Percentiles rank a stretch among this genome's conserved stretches.
phyloP scores from a whole-genome alignment of 92 coral and sea anemone species.

The Heliopora coerulea region DNA sequence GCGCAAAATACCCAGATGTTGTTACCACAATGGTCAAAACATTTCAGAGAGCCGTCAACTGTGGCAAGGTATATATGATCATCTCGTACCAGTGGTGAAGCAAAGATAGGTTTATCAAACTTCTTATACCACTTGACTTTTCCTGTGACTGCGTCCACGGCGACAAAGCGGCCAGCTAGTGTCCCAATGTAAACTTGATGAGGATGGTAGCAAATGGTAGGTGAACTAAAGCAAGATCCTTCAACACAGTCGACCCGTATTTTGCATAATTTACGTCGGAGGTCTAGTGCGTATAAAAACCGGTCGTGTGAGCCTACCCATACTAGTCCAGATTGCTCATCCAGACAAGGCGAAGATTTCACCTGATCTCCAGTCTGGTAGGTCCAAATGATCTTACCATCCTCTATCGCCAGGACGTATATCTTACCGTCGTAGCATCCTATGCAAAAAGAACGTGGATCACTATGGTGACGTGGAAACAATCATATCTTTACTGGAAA shows the following conservation, averaged over 20 bases:
- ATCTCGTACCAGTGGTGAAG: conserved; percentile 63
- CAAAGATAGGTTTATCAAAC: conserved; percentile 86
- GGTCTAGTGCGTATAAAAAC: conserved; percentile 69
- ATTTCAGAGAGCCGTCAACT: conserved; percentile 65
- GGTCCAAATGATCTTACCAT: conserved; percentile 68
- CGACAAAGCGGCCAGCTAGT: conserved; percentile 63
- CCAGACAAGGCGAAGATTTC: conserved; percentile 86
- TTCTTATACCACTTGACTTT: conserved; percentile 61
- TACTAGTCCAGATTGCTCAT: conserved; percentile 73
- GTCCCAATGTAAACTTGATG: conserved; percentile 75
- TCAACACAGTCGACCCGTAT: conserved; percentile 65
- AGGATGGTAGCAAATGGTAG: conserved; percentile 54
- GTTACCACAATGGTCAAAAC: conserved; percentile 60
- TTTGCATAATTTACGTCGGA: conserved; percentile 47
- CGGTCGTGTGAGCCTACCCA: conserved; percentile 99
- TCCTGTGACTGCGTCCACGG: conserved; percentile 53
- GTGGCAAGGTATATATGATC: conserved; percentile 67
- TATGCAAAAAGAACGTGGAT: no score
- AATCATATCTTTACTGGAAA: no score
- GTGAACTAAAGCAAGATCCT: conserved; percentile 93
- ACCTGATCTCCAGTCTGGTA: conserved; percentile 76
- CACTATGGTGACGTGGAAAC: no score
- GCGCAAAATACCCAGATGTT: conserved; percentile 63
- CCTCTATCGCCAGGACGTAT: conserved; percentile 65
- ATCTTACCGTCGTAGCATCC: conserved; percentile 98